Evolutionary conservation across 1,140 invertebrate genomes (phyloP), one percentile per base, ranked within the genome.

Genomic region (Pseudomyrmex pallidus): DNA sequence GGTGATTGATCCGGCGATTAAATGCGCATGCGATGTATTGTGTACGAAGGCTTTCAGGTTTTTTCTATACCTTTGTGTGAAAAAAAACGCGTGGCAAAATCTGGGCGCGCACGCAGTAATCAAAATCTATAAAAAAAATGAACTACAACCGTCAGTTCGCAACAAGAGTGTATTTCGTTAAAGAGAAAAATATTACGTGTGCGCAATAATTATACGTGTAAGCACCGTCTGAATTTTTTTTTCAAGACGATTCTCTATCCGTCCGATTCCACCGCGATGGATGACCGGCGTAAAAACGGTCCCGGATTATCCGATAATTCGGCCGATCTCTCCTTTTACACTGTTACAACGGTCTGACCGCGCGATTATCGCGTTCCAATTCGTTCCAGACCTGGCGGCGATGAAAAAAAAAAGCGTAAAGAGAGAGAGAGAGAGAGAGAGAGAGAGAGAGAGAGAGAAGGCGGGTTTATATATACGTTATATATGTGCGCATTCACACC

Each of bases 351-450:
- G 76, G 64, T 59, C 76, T 70, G 54, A 22, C 35, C 35, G 5
- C 35, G 72, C 80, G 68, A 74, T 74, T 82, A 73, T 82, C 70
- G 72, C 80, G 70, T 63, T 25, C 70, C 80, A 82, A 74, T 82
- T 82, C 80, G 72, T 64, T 73, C 5, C 59, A 54, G 80, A 59
- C 80, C 59, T 59, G 66, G 54, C 17, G 76, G 76, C 76, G 54
- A 44, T 5, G 57, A 50, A 10, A 10, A 66, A 20, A n/a, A n/a
- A 22, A 54, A 35, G 12, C 50, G 50, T 1, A 44, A 25, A 9
- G 20, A 8, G 12, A 22, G n/a, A n/a, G n/a, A n/a, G n/a, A n/a
- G n/a, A n/a, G n/a, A n/a, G n/a, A n/a, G n/a, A n/a, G n/a, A n/a
- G 48, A 52, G 13, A 48, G 50, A 44, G 25, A 59, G n/a, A 46